These are phyloP conservation scores for Microcebus lehilahytsara DNA, from an alignment of 2,113 vertebrate genomes.

Conservation along the genomic window DNA sequence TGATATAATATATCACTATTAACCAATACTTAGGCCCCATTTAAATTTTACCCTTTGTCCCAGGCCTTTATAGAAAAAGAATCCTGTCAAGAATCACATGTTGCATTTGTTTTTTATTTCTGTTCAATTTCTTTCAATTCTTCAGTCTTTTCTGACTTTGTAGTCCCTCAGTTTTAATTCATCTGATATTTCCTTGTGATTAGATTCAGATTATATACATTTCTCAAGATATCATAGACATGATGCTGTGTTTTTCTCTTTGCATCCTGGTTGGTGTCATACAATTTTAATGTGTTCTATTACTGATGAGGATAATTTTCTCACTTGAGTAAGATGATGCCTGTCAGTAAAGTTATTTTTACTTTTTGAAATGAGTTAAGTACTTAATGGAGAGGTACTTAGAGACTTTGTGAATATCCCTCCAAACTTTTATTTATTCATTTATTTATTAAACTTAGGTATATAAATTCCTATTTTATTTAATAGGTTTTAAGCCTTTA, in stretches of 20 bases:
- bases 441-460: neutral
- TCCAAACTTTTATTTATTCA: neutral
- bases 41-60: neutral
- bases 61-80: neutral
- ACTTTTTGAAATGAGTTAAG: neutral
- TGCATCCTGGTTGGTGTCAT: neutral
- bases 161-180: neutral
- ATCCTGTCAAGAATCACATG: neutral
- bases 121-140: neutral
- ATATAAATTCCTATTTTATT: neutral
- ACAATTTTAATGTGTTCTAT: neutral
- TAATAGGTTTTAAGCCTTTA: neutral
- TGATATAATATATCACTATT: neutral
- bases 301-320: neutral
- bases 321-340: neutral
- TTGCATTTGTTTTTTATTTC: neutral
- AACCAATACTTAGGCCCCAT: neutral
- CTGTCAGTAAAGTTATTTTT: neutral
- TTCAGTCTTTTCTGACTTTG: neutral
- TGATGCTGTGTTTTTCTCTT: neutral
- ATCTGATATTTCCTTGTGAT: neutral
- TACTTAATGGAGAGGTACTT: neutral
- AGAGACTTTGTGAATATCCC: neutral
- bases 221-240: neutral
- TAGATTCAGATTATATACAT: neutral